These are phyloP conservation scores for Larimichthys crocea DNA, from an alignment of 2,113 vertebrate genomes.

Conservation along the genomic window DNA sequence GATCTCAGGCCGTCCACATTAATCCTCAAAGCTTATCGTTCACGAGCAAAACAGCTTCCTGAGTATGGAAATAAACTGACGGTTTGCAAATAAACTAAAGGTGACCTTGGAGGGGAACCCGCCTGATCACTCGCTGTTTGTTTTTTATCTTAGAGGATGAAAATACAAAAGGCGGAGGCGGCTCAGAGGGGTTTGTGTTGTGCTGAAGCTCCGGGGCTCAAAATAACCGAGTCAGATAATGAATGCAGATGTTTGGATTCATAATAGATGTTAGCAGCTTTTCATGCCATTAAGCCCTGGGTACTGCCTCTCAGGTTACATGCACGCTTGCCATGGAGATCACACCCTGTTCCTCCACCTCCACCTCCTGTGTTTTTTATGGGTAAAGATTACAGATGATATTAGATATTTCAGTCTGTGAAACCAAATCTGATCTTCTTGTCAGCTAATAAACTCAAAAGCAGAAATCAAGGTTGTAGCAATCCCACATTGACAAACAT, in stretches of 20 bases:
- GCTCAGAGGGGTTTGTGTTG: too few relatives aligned
- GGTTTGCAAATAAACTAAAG: not conserved
- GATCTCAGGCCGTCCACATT: conserved; percentile 55
- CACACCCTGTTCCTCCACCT: too few relatives aligned
- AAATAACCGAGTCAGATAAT: not conserved
- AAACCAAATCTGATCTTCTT: too few relatives aligned
- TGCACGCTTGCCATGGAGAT: not conserved
- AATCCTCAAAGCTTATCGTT: conserved; percentile 47
- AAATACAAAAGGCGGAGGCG: not conserved
- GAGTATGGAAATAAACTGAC: not conserved
- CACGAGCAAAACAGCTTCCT: not conserved
- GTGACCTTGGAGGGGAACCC: not conserved
- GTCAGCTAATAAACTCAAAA: too few relatives aligned
- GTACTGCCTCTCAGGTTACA: not conserved
- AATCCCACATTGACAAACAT: too few relatives aligned
- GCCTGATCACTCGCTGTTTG: not conserved
- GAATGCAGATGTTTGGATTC: not conserved
- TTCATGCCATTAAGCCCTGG: not conserved
- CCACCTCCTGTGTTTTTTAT: too few relatives aligned
- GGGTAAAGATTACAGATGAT: too few relatives aligned
- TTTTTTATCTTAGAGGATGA: not conserved
- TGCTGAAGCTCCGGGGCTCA: not conserved
- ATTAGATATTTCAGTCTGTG: too few relatives aligned
- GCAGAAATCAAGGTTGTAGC: too few relatives aligned
- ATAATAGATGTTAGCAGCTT: not conserved